Evolutionary conservation across 2,888 invertebrate genomes (phyloP).

Genomic region (Busseola fusca): DNA sequence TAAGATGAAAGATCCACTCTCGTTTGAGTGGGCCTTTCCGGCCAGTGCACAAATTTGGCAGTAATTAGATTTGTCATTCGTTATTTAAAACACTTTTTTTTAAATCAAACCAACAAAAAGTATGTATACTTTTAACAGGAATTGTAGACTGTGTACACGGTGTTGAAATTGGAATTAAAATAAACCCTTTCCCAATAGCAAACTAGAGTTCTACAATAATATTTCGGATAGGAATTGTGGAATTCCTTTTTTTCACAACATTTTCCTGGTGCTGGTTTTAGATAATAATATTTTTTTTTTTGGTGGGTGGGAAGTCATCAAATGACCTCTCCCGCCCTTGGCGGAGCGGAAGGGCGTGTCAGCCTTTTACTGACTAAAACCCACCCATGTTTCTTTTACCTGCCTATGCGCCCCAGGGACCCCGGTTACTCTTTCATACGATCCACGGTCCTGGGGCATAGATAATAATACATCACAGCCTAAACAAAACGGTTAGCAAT

Average conservation of each 20-base stretch:
- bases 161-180: neutral
- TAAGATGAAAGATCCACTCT: neutral
- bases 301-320: too few relatives aligned
- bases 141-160: neutral
- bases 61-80: neutral
- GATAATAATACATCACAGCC: neutral
- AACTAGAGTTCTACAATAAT: too few relatives aligned
- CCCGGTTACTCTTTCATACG: too few relatives aligned
- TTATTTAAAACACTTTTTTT: neutral
- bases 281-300: too few relatives aligned
- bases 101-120: neutral
- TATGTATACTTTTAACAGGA: neutral
- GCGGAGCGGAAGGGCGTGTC: too few relatives aligned
- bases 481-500: constrained; percentile 28
- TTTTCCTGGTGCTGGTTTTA: neutral
- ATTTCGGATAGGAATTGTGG: neutral
- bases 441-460: too few relatives aligned
- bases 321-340: too few relatives aligned
- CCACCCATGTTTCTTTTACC: too few relatives aligned
- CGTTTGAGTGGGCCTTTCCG: neutral
- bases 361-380: too few relatives aligned
- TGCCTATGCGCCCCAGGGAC: too few relatives aligned
- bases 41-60: neutral
- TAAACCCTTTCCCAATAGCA: neutral
- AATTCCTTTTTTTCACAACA: neutral